Evolutionary conservation across 2,797 vertebrate genomes (phyloP), one percentile per base, ranked within the genome.

Genomic region (Neopelma chrysocephalum): DNA sequence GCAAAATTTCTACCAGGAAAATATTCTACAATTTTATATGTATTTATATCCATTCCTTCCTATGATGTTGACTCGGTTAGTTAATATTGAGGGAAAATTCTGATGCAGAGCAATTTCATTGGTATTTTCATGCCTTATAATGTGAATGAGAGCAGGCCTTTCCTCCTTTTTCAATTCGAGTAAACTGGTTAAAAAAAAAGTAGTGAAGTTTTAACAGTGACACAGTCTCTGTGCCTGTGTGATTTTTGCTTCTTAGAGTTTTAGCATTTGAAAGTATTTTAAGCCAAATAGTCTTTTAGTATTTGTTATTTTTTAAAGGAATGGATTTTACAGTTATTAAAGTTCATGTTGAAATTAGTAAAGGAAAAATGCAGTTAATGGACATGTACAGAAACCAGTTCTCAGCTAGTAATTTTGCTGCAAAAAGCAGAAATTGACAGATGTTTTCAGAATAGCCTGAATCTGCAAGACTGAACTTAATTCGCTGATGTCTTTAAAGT

Each of bases 231-330:
- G 2, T 2, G 2, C 4, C 9, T 26, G 2, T 40, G 10, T 18
- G 22, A 5, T 21, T 34, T 31, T 79, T 60, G 11, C 18, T 5
- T 2, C 31, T 20, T n/a, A 29, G 4, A 29, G 8, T 53, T 71
- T 22, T 54, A 76, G 36, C n/a, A 20, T 21, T 72, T 83, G n/a
- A 25, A 64, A 36, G 14, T 57, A 50, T 72, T 89, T 71, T 68
- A 66, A 88, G 14, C 19, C 19, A 15, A 79, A 38, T 51, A 54
- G 29, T 16, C 13, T 48, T 75, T 34, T 36, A 58, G 11, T 34
- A 21, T 53, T 96, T 89, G 58, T 65, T 91, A 8, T 32, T 88
- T 96, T 94, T 68, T 90, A 85, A 89, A 73, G 61, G 70, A 93
- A 94, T 93, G 12, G 15, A 65, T 80, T 96, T 88, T 43, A 36